A percentile compares a stretch with the other conserved stretches of the same genome.
phyloP scores from a whole-genome alignment of 1,140 invertebrate species.

The Polyergus mexicanus region DNA sequence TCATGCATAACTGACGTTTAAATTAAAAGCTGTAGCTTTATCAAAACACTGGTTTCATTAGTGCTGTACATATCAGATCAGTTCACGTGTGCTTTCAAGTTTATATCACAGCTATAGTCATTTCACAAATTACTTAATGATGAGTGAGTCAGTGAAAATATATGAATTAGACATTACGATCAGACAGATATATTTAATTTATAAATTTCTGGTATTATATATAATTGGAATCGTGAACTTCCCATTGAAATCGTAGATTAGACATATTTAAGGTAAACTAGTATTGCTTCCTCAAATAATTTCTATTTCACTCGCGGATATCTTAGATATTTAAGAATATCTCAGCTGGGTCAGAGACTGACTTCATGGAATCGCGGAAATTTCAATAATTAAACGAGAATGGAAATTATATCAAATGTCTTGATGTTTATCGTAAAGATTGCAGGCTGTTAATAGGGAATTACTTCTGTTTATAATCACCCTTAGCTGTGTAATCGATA shows the following conservation, averaged over 20 bases:
- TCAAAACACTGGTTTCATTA: not conserved
- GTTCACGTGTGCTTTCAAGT: not conserved
- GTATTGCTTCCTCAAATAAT: not conserved
- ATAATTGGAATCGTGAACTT: not conserved
- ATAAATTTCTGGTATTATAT: not conserved
- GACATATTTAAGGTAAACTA: not conserved
- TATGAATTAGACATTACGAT: not conserved
- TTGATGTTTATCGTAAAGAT: not conserved
- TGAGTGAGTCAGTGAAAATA: not conserved
- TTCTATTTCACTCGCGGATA: not conserved
- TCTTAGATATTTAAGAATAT: constrained; percentile 42
- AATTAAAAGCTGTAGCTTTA: constrained; percentile 1
- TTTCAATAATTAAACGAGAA: constrained; percentile 26
- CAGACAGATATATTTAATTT: not conserved
- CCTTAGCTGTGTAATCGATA: not conserved
- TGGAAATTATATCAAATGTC: constrained; percentile 29
- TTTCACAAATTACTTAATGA: not conserved
- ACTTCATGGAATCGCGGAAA: not conserved
- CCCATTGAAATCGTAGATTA: not conserved
- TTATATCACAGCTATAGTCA: not conserved
- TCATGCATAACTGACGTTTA: not conserved
- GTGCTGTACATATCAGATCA: constrained; percentile 22
- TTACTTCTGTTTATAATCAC: not conserved
- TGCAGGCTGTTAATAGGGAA: not conserved
- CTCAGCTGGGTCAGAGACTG: not conserved